These are phyloP conservation scores for Sebastes iracundus DNA, from an alignment of 2,797 vertebrate genomes.

Conservation along the genomic window DNA sequence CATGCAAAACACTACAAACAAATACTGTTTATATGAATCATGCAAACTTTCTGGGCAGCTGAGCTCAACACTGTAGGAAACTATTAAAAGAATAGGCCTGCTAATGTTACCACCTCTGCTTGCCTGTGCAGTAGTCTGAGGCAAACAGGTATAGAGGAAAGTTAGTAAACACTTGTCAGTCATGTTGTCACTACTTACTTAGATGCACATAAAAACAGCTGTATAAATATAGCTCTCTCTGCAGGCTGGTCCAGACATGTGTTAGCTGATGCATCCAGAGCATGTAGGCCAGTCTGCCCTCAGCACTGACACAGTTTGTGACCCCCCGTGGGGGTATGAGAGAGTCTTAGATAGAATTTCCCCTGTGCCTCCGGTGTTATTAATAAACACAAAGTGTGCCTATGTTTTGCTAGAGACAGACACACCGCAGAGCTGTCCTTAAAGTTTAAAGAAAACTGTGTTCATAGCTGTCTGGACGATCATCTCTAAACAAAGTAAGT, in stretches of 20 bases:
- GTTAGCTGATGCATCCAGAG: slow-evolving; percentile 39
- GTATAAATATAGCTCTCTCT: slow-evolving; percentile 63
- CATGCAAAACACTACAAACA: slow-evolving; percentile 44
- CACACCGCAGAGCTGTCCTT: slow-evolving; percentile 30
- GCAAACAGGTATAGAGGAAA: not conserved
- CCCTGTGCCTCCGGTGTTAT: slow-evolving; percentile 67
- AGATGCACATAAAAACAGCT: slow-evolving; percentile 21
- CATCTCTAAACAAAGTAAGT: slow-evolving; percentile 58
- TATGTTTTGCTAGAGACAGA: slow-evolving; percentile 71
- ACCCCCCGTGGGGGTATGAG: slow-evolving; percentile 33
- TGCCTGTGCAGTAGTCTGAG: not conserved
- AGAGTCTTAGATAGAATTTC: slow-evolving; percentile 73
- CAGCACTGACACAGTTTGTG: slow-evolving; percentile 54
- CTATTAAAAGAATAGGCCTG: slow-evolving; percentile 10
- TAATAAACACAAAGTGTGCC: slow-evolving; percentile 76
- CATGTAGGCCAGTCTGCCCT: slow-evolving; percentile 40
- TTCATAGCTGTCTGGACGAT: not conserved
- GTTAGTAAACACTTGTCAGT: not conserved
- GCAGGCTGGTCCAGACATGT: slow-evolving; percentile 38
- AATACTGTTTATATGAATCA: slow-evolving; percentile 14
- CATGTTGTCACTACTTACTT: slow-evolving; percentile 1
- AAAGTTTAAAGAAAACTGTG: slow-evolving; percentile 13
- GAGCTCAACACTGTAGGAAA: not conserved
- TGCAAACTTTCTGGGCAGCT: slow-evolving; percentile 31
- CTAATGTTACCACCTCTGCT: not conserved